A percentile compares a stretch with the other conserved stretches of the same genome.
Evolutionary conservation across 2,888 invertebrate species (phyloP).

Genomic region (Lydus trimaculatus): DNA sequence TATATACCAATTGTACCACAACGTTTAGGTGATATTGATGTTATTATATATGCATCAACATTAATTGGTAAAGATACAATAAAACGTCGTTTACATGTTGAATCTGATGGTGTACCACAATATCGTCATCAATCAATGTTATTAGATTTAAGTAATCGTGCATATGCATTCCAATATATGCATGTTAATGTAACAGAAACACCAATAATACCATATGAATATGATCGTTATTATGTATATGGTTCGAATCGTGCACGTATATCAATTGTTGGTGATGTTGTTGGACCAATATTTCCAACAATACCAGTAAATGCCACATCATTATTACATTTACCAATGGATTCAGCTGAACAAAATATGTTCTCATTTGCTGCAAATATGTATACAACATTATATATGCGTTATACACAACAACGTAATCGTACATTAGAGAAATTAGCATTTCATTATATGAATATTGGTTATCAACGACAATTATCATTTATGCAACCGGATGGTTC

Average conservation of each 20-base stretch:
- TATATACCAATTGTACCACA: conserved; percentile 91
- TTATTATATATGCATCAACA: conserved; percentile 79
- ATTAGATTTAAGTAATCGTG: conserved; percentile 90
- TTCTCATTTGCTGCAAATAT: conserved; percentile 96
- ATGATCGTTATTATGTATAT: conserved; percentile 90
- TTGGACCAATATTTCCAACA: conserved; percentile 90
- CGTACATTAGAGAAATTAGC: conserved; percentile 79
- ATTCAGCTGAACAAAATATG: conserved; percentile 93
- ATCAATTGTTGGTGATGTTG: conserved; percentile 89
- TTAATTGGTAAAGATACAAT: conserved; percentile 77
- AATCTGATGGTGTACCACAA: conserved; percentile 91
- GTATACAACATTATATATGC: conserved; percentile 90
- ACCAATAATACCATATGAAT: conserved; percentile 90
- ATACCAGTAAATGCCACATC: conserved; percentile 92
- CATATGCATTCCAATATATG: conserved; percentile 93
- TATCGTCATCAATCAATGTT: conserved; percentile 91
- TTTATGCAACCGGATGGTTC: conserved; percentile 92
- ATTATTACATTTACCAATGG: conserved; percentile 82
- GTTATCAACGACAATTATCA: conserved; percentile 88
- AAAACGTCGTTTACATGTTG: conserved; percentile 72
- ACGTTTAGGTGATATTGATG: conserved; percentile 75
- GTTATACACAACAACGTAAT: conserved; percentile 87
- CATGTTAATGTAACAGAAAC: conserved; percentile 95
- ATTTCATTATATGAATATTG: conserved; percentile 88
- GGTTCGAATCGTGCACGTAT: conserved; percentile 87